These are phyloP conservation scores for Neoniphon sammara DNA, from an alignment of 2,797 vertebrate genomes.

Conservation along the genomic window DNA sequence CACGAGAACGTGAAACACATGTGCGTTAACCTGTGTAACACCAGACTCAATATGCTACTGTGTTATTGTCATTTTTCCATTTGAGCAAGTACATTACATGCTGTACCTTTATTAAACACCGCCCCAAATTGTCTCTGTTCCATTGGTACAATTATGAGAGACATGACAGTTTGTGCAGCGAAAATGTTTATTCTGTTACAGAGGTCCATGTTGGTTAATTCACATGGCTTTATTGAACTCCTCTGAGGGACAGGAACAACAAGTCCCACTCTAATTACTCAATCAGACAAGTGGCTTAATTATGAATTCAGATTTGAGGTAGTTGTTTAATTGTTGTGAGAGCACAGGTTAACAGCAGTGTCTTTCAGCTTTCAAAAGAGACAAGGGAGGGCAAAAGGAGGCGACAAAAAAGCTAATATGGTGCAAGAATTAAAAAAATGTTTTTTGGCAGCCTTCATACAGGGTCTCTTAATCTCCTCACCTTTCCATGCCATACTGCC, in stretches of 20 bases:
- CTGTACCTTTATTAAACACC: too few species aligned
- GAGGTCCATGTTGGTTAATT: constrained; percentile 43
- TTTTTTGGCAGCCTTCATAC: constrained; percentile 10
- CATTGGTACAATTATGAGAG: not conserved
- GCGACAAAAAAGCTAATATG: not conserved
- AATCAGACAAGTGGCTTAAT: constrained; percentile 66
- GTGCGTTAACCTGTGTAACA: too few species aligned
- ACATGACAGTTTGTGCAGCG: constrained; percentile 23
- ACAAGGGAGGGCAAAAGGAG: constrained; percentile 22
- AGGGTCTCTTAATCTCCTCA: constrained; percentile 29
- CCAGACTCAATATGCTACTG: too few species aligned
- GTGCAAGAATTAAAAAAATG: not conserved
- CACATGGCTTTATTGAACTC: constrained; percentile 51
- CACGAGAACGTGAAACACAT: too few species aligned
- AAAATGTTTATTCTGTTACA: constrained; percentile 53
- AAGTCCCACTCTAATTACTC: constrained; percentile 63
- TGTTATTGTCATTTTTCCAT: too few species aligned
- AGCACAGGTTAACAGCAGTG: constrained; percentile 47
- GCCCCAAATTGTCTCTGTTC: not conserved
- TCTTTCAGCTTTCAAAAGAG: constrained; percentile 49
- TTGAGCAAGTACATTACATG: too few species aligned
- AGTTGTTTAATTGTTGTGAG: constrained; percentile 61
- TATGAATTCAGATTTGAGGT: constrained; percentile 56
- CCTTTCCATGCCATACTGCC: constrained; percentile 14
- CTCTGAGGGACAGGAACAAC: constrained; percentile 51